phyloP scores from a whole-genome alignment of 2,113 vertebrate genomes.

The Tricholaema leucomelas region DNA sequence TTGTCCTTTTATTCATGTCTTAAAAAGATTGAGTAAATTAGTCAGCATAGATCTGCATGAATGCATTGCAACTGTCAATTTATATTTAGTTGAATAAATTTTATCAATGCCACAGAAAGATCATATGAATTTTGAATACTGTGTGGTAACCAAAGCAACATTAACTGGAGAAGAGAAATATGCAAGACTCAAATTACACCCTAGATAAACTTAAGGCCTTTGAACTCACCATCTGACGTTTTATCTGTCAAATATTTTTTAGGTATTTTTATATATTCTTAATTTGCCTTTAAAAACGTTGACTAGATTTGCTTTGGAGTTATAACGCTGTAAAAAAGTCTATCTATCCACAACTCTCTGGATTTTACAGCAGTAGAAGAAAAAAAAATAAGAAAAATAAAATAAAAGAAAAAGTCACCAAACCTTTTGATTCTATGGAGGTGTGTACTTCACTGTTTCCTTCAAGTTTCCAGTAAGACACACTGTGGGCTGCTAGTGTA shows the following conservation, averaged over 20 bases:
- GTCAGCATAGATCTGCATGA: neutral
- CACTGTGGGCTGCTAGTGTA: neutral
- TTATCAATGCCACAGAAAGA: neutral
- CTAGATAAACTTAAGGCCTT: neutral
- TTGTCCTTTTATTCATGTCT: too few relatives aligned
- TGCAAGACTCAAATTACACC: neutral
- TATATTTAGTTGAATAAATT: neutral
- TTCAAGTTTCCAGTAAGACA: conserved; percentile 18
- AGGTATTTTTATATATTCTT: neutral
- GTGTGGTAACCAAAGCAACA: neutral
- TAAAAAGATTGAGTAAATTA: neutral
- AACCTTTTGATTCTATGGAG: neutral
- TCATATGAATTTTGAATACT: neutral
- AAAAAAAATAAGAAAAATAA: neutral
- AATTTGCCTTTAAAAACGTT: neutral
- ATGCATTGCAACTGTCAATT: neutral
- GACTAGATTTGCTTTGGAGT: neutral
- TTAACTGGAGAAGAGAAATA: neutral
- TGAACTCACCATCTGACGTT: neutral
- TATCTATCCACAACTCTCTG: neutral
- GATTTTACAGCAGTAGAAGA: neutral
- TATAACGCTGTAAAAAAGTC: neutral
- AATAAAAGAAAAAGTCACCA: neutral
- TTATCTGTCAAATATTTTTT: neutral
- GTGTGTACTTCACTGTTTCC: conserved; percentile 28